These are phyloP conservation scores for Anastatus disparis DNA, from an alignment of 1,140 invertebrate species.

Conservation along the genomic window DNA sequence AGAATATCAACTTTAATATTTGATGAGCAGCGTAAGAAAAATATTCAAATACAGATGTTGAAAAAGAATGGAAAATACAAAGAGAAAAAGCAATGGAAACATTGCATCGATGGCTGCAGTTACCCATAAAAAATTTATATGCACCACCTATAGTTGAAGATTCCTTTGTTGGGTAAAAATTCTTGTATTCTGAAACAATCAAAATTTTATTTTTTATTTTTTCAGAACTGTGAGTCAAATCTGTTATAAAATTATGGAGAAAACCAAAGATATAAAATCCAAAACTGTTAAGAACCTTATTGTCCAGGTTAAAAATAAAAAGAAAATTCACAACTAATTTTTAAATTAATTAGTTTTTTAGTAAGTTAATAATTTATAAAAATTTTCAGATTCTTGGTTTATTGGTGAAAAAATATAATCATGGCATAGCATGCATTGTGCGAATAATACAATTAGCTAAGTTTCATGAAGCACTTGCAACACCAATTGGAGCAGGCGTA, in stretches of 20 bases:
- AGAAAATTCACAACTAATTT: no score
- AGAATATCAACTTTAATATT: constrained; percentile 29
- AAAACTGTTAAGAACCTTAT: constrained; percentile 77
- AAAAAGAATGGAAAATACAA: constrained; percentile 70
- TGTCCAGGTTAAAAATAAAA: constrained; percentile 62
- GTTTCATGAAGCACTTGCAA: constrained; percentile 76
- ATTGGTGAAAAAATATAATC: constrained; percentile 85
- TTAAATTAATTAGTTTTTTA: constrained; percentile 9
- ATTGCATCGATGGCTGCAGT: constrained; percentile 73
- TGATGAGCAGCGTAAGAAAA: constrained; percentile 54
- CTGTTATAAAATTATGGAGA: constrained; percentile 82
- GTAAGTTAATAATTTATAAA: constrained; percentile 7
- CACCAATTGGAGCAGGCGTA: constrained; percentile 74
- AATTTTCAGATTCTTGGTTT: constrained; percentile 77
- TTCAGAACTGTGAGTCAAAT: constrained; percentile 75
- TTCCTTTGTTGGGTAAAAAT: constrained; percentile 79
- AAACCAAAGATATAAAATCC: constrained; percentile 70
- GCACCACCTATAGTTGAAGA: constrained; percentile 84
- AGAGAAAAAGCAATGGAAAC: constrained; percentile 73
- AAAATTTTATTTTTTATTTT: constrained; percentile 38
- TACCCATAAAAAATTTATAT: constrained; percentile 81
- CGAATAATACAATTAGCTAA: constrained; percentile 80
- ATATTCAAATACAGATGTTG: constrained; percentile 52
- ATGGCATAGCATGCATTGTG: constrained; percentile 75
- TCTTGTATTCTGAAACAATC: not conserved